Percentiles rank a stretch among this genome's conserved stretches.
Evolutionary conservation across 2,888 invertebrate species (phyloP).

Genomic region (Antheraea yamamai): DNA sequence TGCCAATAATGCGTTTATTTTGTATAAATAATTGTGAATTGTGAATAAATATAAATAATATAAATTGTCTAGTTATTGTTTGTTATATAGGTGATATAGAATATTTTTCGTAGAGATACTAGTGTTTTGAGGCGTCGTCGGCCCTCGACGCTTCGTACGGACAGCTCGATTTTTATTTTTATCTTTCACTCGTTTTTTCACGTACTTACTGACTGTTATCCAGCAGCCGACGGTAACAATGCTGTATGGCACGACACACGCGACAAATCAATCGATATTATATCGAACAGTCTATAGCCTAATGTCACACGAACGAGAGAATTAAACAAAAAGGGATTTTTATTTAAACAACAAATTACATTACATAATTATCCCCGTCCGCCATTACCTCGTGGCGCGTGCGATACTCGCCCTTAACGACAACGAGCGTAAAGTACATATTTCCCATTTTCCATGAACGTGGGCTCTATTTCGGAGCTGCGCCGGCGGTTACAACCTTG

Average conservation of each 20-base stretch:
- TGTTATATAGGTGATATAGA: not conserved
- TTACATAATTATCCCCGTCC: conserved; percentile 71
- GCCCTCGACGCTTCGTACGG: not conserved
- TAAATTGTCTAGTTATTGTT: not conserved
- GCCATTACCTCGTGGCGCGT: conserved; percentile 63
- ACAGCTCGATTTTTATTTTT: conserved; percentile 66
- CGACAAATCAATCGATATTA: conserved; percentile 38
- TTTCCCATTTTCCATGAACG: conserved; percentile 70
- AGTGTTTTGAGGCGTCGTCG: not conserved
- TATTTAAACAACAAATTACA: conserved; percentile 65
- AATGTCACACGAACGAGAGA: conserved; percentile 35
- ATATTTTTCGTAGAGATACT: not conserved
- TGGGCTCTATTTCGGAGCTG: conserved; percentile 72
- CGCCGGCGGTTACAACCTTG: conserved; percentile 79
- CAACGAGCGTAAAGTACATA: conserved; percentile 54
- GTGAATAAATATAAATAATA: not conserved
- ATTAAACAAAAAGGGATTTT: conserved; percentile 37
- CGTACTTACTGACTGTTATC: conserved; percentile 67
- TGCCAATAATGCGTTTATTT: not conserved
- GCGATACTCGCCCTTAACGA: conserved; percentile 65
- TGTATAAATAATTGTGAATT: not conserved
- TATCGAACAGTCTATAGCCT: conserved; percentile 32
- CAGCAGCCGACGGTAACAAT: conserved; percentile 47
- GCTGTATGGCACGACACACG: conserved; percentile 20
- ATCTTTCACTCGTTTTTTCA: conserved; percentile 49